Percentiles rank a stretch among this genome's conserved stretches.
Evolutionary conservation across 2,888 invertebrate genomes (phyloP).

Genomic region (Zhuqinia jingwanae): DNA sequence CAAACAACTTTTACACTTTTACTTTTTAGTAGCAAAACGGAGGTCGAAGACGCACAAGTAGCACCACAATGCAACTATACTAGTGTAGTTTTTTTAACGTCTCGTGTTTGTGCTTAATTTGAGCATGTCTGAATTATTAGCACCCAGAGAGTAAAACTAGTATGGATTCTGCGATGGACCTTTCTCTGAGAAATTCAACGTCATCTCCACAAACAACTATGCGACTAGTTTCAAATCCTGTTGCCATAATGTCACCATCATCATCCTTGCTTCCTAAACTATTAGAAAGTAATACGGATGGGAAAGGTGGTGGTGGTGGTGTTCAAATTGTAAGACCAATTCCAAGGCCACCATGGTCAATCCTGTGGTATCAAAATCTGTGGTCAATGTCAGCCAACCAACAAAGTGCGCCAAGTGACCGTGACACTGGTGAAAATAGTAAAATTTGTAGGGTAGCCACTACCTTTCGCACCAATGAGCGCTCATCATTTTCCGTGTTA

Average conservation of each 20-base stretch:
- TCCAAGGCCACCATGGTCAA: slow-evolving; percentile 79
- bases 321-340: slow-evolving; percentile 75
- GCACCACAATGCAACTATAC: too few relatives aligned
- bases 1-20: too few relatives aligned
- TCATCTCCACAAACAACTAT: neutral
- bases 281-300: neutral
- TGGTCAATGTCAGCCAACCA: slow-evolving; percentile 66
- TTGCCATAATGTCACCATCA: slow-evolving; percentile 22
- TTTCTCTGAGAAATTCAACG: slow-evolving; percentile 69
- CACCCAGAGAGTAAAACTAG: neutral
- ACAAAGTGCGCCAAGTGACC: neutral
- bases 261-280: neutral
- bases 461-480: slow-evolving; percentile 10
- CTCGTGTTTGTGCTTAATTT: too few relatives aligned
- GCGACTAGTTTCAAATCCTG: neutral
- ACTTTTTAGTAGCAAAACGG: too few relatives aligned
- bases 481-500: slow-evolving; percentile 28
- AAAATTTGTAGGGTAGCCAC: neutral
- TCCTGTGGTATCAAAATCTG: slow-evolving; percentile 78
- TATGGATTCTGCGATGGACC: slow-evolving; percentile 76
- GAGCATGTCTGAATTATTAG: too few relatives aligned
- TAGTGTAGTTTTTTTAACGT: neutral
- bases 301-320: neutral
- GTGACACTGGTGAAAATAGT: slow-evolving; percentile 6
- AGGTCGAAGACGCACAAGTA: neutral